Percentiles rank a stretch among this genome's conserved stretches.
Evolutionary conservation across 2,113 vertebrate genomes (phyloP).

Genomic region (Geothlypis trichas): DNA sequence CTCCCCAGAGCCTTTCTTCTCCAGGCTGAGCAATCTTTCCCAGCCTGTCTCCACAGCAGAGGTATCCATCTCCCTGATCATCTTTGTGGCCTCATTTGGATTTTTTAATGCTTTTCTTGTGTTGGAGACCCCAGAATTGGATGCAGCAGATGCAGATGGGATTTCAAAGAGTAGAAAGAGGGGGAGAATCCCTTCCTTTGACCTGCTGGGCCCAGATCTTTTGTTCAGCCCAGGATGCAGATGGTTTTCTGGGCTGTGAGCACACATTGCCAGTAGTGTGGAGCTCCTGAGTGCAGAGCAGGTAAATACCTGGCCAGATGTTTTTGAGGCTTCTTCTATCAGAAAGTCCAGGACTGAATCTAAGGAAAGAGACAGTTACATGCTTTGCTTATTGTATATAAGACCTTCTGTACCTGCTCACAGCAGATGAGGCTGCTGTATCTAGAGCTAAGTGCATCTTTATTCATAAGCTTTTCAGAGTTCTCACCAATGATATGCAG

Average conservation of each 20-base stretch:
- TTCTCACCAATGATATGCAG: not conserved
- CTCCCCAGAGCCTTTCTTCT: not conserved
- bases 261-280: fast-evolving
- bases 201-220: not conserved
- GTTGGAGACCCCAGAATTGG: not conserved
- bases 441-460: not conserved
- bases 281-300: not conserved
- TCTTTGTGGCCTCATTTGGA: not conserved
- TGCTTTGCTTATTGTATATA: not conserved
- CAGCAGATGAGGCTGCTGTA: not conserved
- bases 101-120: not conserved
- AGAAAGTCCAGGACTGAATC: not conserved
- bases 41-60: not conserved
- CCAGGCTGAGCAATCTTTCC: not conserved
- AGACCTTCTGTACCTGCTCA: not conserved
- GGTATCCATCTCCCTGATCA: not conserved
- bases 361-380: not conserved
- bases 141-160: not conserved
- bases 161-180: not conserved
- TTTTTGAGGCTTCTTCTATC: not conserved
- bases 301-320: not conserved
- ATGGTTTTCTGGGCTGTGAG: not conserved
- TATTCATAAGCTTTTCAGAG: not conserved
- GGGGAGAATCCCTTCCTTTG: not conserved
- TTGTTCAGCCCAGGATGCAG: not conserved